phyloP scores from a whole-genome alignment of 1,140 invertebrate species.

The Drosophila azteca region DNA sequence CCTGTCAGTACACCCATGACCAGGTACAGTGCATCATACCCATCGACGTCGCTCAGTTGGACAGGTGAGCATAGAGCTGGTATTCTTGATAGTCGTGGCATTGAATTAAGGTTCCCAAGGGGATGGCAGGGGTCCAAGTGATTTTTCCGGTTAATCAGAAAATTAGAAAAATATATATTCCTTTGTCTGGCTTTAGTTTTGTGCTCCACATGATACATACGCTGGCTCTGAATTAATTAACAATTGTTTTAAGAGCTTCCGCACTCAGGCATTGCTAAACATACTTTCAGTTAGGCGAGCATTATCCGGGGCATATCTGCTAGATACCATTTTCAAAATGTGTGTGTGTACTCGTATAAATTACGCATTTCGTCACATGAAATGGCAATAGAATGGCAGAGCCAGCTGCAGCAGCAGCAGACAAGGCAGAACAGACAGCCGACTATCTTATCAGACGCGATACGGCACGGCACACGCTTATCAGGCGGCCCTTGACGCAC shows the following conservation, averaged over 20 bases:
- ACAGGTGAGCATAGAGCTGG: slow-evolving; percentile 38
- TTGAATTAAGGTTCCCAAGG: background rate
- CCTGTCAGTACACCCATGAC: slow-evolving; percentile 17
- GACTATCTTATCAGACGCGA: slow-evolving; percentile 35
- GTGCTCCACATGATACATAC: slow-evolving; percentile 15
- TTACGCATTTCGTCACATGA: slow-evolving; percentile 14
- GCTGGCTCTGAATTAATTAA: slow-evolving; percentile 23
- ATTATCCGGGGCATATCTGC: too few species aligned
- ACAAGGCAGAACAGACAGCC: background rate
- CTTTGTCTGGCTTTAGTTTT: background rate
- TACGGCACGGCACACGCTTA: slow-evolving; percentile 15
- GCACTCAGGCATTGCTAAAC: background rate
- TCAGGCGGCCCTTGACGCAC: slow-evolving; percentile 49
- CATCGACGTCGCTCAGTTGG: slow-evolving; percentile 27
- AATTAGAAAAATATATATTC: slow-evolving; percentile 25
- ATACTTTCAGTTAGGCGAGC: too few species aligned
- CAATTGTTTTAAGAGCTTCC: slow-evolving; percentile 15
- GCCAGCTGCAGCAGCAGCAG: too few species aligned
- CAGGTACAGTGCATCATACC: slow-evolving; percentile 26
- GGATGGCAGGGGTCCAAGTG: background rate
- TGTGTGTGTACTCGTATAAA: slow-evolving; percentile 35
- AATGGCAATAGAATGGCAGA: slow-evolving; percentile 21
- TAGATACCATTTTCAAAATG: slow-evolving; percentile 7
- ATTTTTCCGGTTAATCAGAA: slow-evolving; percentile 12
- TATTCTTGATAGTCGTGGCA: background rate